Evolutionary conservation across 2,888 invertebrate genomes (phyloP), one percentile per base, ranked within the genome.

Genomic region (Mystacides longicornis): DNA sequence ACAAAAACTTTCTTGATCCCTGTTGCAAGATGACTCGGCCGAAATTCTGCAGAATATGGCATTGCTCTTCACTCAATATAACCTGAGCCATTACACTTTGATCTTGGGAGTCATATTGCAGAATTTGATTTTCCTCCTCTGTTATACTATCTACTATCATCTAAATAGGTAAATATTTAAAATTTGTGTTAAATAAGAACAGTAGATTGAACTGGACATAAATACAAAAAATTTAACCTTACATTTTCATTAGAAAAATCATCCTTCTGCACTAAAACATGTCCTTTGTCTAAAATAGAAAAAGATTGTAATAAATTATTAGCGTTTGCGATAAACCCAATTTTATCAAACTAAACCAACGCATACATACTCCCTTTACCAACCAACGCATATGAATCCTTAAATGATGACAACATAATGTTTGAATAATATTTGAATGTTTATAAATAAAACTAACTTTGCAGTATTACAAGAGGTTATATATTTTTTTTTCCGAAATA

Each of bases 51-150:
- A 57, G 54, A 37, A 51, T 37, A 16, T 49, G 51, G 49, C 54
- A 57, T 20, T 57, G 57, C 33, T 57, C 57, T 7, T 57, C 57
- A 21, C 20, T 54, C 48, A 57, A 23, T 9, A 57, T 43, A n/a
- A 57, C 49, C 54, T 57, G 45, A 2, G 21, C 46, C 11, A 46
- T 20, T 3, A 46, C 46, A 46, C 20, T 14, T 46, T 46, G 5
- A 46, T 46, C 20, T 46, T 21, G 20, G 3, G 19, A 18, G 19
- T 21, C 20, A 14, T 46, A 21, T 5, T 37, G 37, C 14, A 37
- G 14, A n/a, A 37, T 37, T 37, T 37, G 37, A 14, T 14, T 37
- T 14, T 37, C 37, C 3, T 37, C 37, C 16, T 37, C 37, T n/a
- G 14, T 3, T 37, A 16, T 3, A 3, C n/a, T 37, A 37, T 3